phyloP scores from a whole-genome alignment of 2,888 invertebrate species.

The Panorpa germanica region DNA sequence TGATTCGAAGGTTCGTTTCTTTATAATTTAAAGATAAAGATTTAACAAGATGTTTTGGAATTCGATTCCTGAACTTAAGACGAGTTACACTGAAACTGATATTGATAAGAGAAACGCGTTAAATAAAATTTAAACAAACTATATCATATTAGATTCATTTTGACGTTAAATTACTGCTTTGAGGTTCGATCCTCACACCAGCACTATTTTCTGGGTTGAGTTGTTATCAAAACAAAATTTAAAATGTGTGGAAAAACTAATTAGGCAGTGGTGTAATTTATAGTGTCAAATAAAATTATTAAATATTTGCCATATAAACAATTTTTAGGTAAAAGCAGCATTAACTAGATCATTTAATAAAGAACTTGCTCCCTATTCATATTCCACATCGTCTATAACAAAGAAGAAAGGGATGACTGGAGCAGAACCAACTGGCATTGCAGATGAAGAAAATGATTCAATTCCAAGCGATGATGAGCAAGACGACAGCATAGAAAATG shows the following conservation, averaged over 20 bases:
- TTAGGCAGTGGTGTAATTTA: too few species aligned
- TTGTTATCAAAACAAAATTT: too few species aligned
- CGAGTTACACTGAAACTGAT: too few species aligned
- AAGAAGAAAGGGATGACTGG: slow-evolving; percentile 33
- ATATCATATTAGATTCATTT: background rate
- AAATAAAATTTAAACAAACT: background rate
- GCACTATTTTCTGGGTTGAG: too few species aligned
- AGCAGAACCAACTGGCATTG: slow-evolving; percentile 19
- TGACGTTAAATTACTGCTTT: too few species aligned
- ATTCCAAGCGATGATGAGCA: slow-evolving; percentile 26
- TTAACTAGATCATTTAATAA: slow-evolving; percentile 90
- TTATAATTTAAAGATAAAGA: slow-evolving; percentile 3
- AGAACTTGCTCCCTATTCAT: slow-evolving; percentile 55
- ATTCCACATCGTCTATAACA: slow-evolving; percentile 43
- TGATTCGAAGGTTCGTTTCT: slow-evolving; percentile 40
- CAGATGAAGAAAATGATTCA: slow-evolving; percentile 18
- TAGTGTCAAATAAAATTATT: too few species aligned
- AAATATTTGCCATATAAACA: too few species aligned
- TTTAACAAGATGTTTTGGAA: background rate
- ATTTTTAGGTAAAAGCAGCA: slow-evolving; percentile 66
- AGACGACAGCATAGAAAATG: slow-evolving; percentile 42
- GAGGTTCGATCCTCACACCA: too few species aligned
- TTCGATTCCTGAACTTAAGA: background rate
- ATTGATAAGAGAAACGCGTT: background rate
- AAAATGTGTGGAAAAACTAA: too few species aligned